Conservation (phyloP, 53 echinoderm and acorn worm genomes). For the Patiria pectinifera region DNA sequence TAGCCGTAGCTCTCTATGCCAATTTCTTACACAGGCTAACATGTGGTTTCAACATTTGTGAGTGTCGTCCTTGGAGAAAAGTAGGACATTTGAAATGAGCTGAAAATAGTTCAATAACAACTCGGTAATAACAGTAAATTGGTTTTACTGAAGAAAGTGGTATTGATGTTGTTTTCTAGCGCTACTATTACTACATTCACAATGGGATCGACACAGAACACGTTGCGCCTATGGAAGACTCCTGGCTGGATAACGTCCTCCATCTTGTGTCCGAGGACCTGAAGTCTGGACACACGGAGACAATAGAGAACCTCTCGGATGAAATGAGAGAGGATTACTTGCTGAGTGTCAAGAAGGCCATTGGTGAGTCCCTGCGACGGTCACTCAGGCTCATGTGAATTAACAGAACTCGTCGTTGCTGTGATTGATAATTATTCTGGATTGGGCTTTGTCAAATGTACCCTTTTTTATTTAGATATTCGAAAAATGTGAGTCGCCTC, state of each 20-base stretch:
- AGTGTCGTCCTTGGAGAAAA: too few relatives aligned
- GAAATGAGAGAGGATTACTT: slow-evolving; percentile 98
- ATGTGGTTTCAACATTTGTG: too few relatives aligned
- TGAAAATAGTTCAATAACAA: too few relatives aligned
- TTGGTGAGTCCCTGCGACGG: slow-evolving; percentile 62
- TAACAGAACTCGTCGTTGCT: too few relatives aligned
- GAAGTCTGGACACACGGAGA: slow-evolving; percentile 81
- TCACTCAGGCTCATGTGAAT: neutral
- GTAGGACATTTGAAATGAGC: too few relatives aligned
- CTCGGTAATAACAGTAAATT: neutral
- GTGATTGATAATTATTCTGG: too few relatives aligned
- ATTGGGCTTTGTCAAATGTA: too few relatives aligned
- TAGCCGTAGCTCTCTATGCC: too few relatives aligned
- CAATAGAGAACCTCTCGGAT: slow-evolving; percentile 90
- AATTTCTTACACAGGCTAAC: too few relatives aligned
- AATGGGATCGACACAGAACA: slow-evolving; percentile 99
- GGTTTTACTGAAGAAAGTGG: neutral
- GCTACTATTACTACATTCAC: slow-evolving; percentile 99
- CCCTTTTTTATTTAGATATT: too few relatives aligned
- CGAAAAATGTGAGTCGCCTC: too few relatives aligned
- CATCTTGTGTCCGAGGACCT: slow-evolving; percentile 79
- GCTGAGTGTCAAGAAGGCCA: slow-evolving; percentile 97
- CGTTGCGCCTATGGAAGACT: slow-evolving; percentile 99
- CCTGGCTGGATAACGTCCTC: slow-evolving; percentile 95
- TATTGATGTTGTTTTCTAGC: slow-evolving; percentile 51